These are phyloP conservation scores for Tiaroga cobitis DNA, from an alignment of 2,797 vertebrate genomes.

Conservation along the genomic window DNA sequence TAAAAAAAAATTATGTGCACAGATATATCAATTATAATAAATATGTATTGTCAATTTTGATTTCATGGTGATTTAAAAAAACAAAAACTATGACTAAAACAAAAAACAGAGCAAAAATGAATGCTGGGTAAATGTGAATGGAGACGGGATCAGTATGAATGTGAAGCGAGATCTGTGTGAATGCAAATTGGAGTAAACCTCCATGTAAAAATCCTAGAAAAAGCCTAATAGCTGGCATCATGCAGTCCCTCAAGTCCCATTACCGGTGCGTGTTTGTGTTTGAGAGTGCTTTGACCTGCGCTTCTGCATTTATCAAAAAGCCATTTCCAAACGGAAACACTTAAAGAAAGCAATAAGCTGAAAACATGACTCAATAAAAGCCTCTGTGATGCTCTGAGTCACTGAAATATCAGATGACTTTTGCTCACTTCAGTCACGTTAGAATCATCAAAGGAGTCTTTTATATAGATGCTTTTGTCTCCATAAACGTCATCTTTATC, in stretches of 20 bases:
- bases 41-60: not conserved
- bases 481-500: not conserved
- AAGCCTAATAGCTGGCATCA: slow-evolving; percentile 1
- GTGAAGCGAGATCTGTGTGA: slow-evolving; percentile 15
- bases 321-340: slow-evolving; percentile 53
- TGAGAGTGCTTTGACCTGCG: slow-evolving; percentile 39
- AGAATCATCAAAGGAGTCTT: slow-evolving; percentile 23
- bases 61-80: not conserved
- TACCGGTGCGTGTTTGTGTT: slow-evolving; percentile 33
- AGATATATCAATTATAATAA: not conserved
- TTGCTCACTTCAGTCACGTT: slow-evolving; percentile 29
- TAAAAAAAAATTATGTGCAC: no score
- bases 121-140: not conserved
- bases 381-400: slow-evolving; percentile 4
- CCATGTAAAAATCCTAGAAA: not conserved
- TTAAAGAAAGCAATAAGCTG: slow-evolving; percentile 45
- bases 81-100: not conserved
- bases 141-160: not conserved
- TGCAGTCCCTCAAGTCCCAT: slow-evolving; percentile 23
- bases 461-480: slow-evolving; percentile 13
- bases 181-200: not conserved
- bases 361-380: slow-evolving; percentile 34
- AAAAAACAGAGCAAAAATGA: not conserved
- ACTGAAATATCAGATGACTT: slow-evolving; percentile 29
- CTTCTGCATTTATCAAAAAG: slow-evolving; percentile 55